Evolutionary conservation across 2,888 invertebrate genomes (phyloP).

Genomic region (Tanaodytes sp.): DNA sequence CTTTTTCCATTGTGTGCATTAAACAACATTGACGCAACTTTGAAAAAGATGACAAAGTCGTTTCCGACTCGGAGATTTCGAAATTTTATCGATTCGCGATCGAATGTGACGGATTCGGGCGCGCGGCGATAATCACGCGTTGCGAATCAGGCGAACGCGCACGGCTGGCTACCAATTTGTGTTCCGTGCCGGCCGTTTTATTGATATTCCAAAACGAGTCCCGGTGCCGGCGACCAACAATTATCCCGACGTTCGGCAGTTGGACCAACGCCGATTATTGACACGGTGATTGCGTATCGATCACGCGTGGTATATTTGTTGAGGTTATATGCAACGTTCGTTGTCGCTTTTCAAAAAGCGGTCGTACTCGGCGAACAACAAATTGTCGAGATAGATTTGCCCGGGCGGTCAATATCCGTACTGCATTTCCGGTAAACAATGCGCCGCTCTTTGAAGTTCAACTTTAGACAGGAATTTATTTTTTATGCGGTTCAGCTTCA

Average conservation of each 20-base stretch:
- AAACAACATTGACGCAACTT: too few species aligned
- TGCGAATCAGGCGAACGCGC: too few species aligned
- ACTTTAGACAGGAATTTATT: neutral
- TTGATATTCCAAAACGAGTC: too few species aligned
- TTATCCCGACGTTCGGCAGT: constrained; percentile 47
- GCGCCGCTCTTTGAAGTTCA: neutral
- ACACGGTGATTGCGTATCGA: constrained; percentile 54
- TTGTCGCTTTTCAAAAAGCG: constrained; percentile 41
- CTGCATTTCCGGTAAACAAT: constrained; percentile 18
- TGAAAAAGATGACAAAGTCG: too few species aligned
- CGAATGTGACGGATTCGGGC: too few species aligned
- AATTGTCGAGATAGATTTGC: constrained; percentile 38
- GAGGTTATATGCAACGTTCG: constrained; percentile 28
- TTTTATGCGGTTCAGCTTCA: too few species aligned
- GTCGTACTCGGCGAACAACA: constrained; percentile 36
- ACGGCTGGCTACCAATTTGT: too few species aligned
- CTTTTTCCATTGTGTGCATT: too few species aligned
- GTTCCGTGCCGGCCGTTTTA: too few species aligned
- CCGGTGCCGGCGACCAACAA: constrained; percentile 50
- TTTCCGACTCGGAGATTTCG: too few species aligned
- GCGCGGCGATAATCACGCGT: too few species aligned
- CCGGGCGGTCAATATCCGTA: constrained; percentile 10
- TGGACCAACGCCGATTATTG: constrained; percentile 49
- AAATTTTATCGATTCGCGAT: too few species aligned
- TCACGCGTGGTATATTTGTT: constrained; percentile 34